Base-by-base conservation (phyloP, 2,888 invertebrate genomes). In the Brachylomia viminalis region DNA sequence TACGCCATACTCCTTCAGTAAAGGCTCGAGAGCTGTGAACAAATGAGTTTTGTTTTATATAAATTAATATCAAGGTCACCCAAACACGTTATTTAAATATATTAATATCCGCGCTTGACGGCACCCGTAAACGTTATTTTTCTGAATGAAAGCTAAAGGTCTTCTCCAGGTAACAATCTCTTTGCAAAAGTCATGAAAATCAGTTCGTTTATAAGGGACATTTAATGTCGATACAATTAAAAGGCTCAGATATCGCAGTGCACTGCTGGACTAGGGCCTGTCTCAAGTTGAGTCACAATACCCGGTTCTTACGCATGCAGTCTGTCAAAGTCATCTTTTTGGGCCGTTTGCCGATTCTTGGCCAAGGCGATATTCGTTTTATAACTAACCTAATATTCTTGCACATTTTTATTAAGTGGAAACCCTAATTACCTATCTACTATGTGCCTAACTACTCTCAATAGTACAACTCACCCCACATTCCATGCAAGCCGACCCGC, bases 1-100 rank as follows among this genome's bases (percentile, higher is more conserved):
- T 23, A 99, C 99, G 65, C 99, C 99, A 93, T 98, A 98, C 81
- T 98, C 97, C 92, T 98, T 98, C 90, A 99, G 98, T n/a, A 99
- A 94, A 38, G 98, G 97, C 95, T 99, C 99, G 83, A 99, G 94
- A 0, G 97, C 97, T 96, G 10, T 2, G 42, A 33, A 49, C 17
- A n/a, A 17, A 13, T 38, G 8, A 38, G 23, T 38, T 27, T 27
- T 27, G 0, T 30, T 8, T 20, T 20, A 15, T 10, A 20, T 10
- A 15, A n/a, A n/a, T 30, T 74, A n/a, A 30, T n/a, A 47, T 6
- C 20, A 8, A 11, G 7, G 23, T 33, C 20, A 52, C 6, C n/a
- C n/a, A n/a, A n/a, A n/a, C n/a, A n/a, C n/a, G n/a, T n/a, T n/a
- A n/a, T n/a, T n/a, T n/a, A n/a, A n/a, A n/a, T n/a, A n/a, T n/a